Percentiles rank a stretch among this genome's conserved stretches.
Evolutionary conservation across 2,888 invertebrate genomes (phyloP).

Genomic region (Drosophila affinis): DNA sequence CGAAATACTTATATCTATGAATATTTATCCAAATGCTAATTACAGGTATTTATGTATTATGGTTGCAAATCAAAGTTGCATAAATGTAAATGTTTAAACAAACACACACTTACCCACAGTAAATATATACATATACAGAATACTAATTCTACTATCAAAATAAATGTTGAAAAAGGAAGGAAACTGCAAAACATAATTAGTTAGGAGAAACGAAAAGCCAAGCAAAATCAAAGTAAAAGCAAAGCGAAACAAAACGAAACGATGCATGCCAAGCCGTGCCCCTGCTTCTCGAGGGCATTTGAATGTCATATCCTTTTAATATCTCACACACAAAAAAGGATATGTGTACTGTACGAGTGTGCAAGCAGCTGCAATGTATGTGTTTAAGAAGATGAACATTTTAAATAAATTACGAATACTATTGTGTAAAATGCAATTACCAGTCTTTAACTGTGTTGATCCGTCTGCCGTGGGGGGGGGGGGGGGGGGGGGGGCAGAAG

Average conservation of each 20-base stretch:
- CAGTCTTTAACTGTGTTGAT: conserved; percentile 34
- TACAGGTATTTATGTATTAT: conserved; percentile 59
- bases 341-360: conserved; percentile 31
- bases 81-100: conserved; percentile 65
- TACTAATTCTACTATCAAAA: conserved; percentile 41
- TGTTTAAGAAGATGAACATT: conserved; percentile 51
- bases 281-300: conserved; percentile 2
- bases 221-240: background rate
- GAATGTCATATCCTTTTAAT: conserved; percentile 37
- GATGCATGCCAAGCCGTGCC: background rate
- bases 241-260: conserved; percentile 5
- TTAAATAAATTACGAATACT: conserved; percentile 52
- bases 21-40: conserved; percentile 71
- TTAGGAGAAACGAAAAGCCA: conserved; percentile 26
- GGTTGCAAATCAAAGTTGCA: conserved; percentile 49
- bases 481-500: background rate
- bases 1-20: conserved; percentile 22
- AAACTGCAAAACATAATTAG: conserved; percentile 23
- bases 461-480: conserved; percentile 3
- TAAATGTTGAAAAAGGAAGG: conserved; percentile 32
- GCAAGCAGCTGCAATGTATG: conserved; percentile 39
- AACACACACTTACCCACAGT: conserved; percentile 41
- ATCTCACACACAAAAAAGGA: conserved; percentile 14
- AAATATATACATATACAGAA: conserved; percentile 16
- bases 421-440: conserved; percentile 48